Conservation (phyloP, 2,113 vertebrate genomes). For the Actenoides hombroni region DNA sequence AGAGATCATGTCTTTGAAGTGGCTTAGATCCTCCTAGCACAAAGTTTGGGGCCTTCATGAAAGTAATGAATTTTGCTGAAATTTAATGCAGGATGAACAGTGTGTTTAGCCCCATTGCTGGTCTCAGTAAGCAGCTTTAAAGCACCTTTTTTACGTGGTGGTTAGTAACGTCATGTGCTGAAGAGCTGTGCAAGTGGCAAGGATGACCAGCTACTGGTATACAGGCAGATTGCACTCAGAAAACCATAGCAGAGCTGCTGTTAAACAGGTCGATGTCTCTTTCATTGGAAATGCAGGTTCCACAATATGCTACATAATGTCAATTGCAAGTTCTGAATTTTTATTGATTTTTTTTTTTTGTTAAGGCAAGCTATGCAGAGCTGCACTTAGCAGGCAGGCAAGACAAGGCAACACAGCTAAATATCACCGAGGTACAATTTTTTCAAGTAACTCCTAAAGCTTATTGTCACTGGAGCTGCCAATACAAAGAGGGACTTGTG, state of each 20-base stretch:
- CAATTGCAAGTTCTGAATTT: background rate
- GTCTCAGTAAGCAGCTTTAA: background rate
- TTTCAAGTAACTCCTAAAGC: slow-evolving; percentile 24
- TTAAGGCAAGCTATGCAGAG: background rate
- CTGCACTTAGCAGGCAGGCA: background rate
- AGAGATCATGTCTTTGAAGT: slow-evolving; percentile 24
- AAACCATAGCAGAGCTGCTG: background rate
- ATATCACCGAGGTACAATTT: slow-evolving; percentile 13
- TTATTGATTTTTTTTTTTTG: background rate
- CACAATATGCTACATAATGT: background rate
- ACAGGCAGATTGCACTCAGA: background rate
- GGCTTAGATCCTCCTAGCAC: background rate
- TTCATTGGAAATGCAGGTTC: background rate
- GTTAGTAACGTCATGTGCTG: background rate
- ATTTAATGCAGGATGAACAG: background rate
- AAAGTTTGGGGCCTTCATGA: background rate
- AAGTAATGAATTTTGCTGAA: background rate
- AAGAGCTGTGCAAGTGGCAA: background rate
- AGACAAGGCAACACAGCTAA: background rate
- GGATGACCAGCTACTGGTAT: background rate
- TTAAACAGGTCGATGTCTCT: background rate
- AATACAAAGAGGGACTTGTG: slow-evolving; percentile 62
- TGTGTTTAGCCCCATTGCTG: background rate
- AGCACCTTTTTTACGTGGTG: fast-evolving
- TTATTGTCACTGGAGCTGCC: slow-evolving; percentile 41